Conservation (phyloP, 1,140 invertebrate genomes). For the Micrasema longulum region DNA sequence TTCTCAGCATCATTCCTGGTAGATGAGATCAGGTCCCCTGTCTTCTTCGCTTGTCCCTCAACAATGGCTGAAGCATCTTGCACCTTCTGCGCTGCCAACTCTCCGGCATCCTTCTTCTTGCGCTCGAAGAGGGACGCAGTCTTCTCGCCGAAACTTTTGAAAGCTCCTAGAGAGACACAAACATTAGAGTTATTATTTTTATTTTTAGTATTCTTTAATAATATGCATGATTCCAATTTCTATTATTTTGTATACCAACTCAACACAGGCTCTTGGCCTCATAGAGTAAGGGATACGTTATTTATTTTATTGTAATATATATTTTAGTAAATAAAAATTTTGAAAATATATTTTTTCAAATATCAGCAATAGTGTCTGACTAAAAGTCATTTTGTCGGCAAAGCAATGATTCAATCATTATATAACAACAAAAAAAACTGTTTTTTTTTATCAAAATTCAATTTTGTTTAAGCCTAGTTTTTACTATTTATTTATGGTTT, state of each 20-base stretch:
- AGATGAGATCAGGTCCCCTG: constrained; percentile 68
- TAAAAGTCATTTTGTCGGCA: no score
- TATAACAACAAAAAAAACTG: no score
- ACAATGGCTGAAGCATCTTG: constrained; percentile 68
- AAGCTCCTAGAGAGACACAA: constrained; percentile 63
- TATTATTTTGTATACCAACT: no score
- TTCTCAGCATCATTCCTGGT: constrained; percentile 66
- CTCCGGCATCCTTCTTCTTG: constrained; percentile 73
- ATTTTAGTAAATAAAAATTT: background rate
- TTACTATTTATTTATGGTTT: no score
- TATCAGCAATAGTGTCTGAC: no score
- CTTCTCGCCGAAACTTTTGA: constrained; percentile 73
- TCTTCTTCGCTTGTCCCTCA: constrained; percentile 72
- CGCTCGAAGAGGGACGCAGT: constrained; percentile 71
- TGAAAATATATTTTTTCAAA: background rate
- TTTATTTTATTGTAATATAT: background rate
- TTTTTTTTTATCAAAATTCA: no score
- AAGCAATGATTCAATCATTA: no score
- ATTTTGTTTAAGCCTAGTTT: no score
- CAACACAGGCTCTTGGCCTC: no score
- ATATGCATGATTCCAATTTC: no score
- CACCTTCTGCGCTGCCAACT: constrained; percentile 70
- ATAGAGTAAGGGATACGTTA: no score
- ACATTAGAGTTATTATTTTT: constrained; percentile 10
- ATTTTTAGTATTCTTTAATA: no score